Evolutionary conservation across 2,888 invertebrate species (phyloP).

Genomic region (Panopea generosa): DNA sequence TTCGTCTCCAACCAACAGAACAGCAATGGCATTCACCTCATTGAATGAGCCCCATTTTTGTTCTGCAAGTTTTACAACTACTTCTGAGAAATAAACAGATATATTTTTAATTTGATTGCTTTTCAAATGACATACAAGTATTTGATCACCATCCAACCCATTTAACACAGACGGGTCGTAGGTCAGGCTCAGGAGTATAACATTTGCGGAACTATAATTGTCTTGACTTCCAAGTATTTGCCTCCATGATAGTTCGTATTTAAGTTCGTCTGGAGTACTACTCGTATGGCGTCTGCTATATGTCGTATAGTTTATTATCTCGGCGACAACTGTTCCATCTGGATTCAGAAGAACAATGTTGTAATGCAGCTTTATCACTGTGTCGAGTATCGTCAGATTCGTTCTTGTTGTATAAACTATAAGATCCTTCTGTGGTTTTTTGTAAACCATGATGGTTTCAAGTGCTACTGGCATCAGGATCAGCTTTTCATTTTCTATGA

Average conservation of each 20-base stretch:
- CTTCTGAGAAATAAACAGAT: not conserved
- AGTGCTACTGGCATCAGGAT: not conserved
- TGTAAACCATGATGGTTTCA: not conserved
- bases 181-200: no score
- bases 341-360: conserved; percentile 1
- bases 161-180: no score
- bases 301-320: not conserved
- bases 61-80: not conserved
- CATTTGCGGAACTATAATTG: no score
- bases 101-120: no score
- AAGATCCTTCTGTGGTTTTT: not conserved
- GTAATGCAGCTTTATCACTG: conserved; percentile 5
- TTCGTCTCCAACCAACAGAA: no score
- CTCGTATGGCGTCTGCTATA: not conserved
- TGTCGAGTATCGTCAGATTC: not conserved
- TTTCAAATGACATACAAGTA: no score
- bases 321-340: not conserved
- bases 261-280: conserved; percentile 3
- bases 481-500: not conserved
- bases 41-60: not conserved
- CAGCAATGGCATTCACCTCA: not conserved
- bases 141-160: no score
- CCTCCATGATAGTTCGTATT: not conserved
- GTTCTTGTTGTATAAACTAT: not conserved
- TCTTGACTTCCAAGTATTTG: no score